Conservation (phyloP, 2,113 vertebrate species). For the Ptyas mucosa region DNA sequence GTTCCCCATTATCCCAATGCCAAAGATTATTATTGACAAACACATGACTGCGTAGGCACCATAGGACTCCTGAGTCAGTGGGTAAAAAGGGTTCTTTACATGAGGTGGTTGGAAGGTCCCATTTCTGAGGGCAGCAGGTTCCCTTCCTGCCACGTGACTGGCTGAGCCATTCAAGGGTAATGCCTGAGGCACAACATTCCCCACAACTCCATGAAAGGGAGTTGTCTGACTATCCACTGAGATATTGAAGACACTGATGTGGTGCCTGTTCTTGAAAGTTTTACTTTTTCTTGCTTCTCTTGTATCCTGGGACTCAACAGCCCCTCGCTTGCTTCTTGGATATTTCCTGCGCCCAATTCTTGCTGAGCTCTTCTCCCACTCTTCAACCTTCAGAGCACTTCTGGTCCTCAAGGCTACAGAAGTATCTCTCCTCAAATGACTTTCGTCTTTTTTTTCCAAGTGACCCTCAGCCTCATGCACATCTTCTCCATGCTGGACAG, state of each 20-base stretch:
- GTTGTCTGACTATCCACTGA: constrained; percentile 12
- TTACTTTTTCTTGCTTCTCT: constrained; percentile 25
- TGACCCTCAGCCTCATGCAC: background rate
- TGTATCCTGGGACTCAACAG: background rate
- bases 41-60: constrained; percentile 85
- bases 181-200: constrained; percentile 64
- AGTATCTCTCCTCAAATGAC: background rate
- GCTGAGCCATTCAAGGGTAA: constrained; percentile 77
- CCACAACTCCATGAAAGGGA: background rate
- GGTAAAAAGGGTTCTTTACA: constrained; percentile 90
- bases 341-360: constrained; percentile 28
- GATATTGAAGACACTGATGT: constrained; percentile 5
- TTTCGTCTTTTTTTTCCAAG: background rate
- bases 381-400: background rate
- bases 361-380: constrained; percentile 11
- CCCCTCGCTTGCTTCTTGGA: constrained; percentile 58
- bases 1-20: constrained; percentile 89
- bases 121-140: constrained; percentile 50
- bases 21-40: constrained; percentile 82
- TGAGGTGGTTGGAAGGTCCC: constrained; percentile 59
- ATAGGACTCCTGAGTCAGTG: constrained; percentile 81
- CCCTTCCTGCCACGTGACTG: constrained; percentile 25
- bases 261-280: constrained; percentile 23
- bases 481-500: background rate
- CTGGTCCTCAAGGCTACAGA: constrained; percentile 57